These are phyloP conservation scores for Athetis lepigone DNA, from an alignment of 2,888 invertebrate species.

Conservation along the genomic window DNA sequence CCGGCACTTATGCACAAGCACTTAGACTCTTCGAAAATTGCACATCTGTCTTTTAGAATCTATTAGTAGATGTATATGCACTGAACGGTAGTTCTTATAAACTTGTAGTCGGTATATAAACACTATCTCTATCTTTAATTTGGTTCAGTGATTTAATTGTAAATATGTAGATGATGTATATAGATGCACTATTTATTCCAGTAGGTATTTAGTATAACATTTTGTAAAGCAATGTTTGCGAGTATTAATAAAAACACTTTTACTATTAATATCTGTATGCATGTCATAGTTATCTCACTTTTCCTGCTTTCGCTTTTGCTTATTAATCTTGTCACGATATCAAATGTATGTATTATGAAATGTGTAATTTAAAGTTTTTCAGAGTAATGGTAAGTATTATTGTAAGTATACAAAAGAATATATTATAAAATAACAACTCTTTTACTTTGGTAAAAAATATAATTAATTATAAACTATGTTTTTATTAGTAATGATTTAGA, in stretches of 20 bases:
- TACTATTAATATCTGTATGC: constrained; percentile 48
- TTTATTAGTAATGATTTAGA: not conserved
- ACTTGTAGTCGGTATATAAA: constrained; percentile 38
- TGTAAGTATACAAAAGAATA: constrained; percentile 16
- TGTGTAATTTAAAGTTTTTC: constrained; percentile 43
- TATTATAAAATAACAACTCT: not conserved
- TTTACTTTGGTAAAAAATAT: not conserved
- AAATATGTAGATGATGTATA: constrained; percentile 51
- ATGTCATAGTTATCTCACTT: constrained; percentile 70
- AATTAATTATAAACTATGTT: too few species aligned
- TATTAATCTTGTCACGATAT: constrained; percentile 62
- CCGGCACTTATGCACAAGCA: constrained; percentile 73
- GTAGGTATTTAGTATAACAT: constrained; percentile 46
- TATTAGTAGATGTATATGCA: constrained; percentile 46
- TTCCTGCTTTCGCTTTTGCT: constrained; percentile 82
- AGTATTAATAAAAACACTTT: constrained; percentile 55
- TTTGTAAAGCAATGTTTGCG: constrained; percentile 68
- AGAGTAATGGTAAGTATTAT: constrained; percentile 60
- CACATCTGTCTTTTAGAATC: constrained; percentile 43
- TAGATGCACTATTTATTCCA: constrained; percentile 39
- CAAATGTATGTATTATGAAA: constrained; percentile 26
- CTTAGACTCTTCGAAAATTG: constrained; percentile 58
- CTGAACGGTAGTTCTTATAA: constrained; percentile 47
- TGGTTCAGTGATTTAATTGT: constrained; percentile 30
- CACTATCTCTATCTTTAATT: constrained; percentile 22